Conservation (phyloP, 2,113 vertebrate genomes). For the Misgurnus anguillicaudatus region DNA sequence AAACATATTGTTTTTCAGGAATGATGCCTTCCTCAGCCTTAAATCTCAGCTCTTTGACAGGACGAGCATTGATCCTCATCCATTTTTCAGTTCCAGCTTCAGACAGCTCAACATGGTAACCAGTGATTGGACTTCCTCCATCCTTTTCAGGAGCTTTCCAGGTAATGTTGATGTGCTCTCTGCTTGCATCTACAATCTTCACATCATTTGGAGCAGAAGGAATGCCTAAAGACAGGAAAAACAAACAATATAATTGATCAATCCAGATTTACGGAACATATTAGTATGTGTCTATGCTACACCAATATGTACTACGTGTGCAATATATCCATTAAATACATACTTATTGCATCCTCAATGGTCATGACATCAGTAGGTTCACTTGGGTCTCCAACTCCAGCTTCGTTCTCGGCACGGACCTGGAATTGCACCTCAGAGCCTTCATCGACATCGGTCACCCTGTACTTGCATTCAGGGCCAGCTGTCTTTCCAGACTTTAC, state of each 20-base stretch:
- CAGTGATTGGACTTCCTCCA: constrained; percentile 90
- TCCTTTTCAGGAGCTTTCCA: constrained; percentile 94
- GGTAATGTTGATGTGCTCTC: constrained; percentile 89
- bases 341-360: constrained; percentile 92
- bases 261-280: not conserved
- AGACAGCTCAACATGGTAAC: constrained; percentile 94
- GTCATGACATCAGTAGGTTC: constrained; percentile 91
- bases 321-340: constrained; percentile 42
- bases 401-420: constrained; percentile 97
- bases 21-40: constrained; percentile 91
- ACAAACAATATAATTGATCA: not conserved
- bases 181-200: constrained; percentile 85
- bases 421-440: constrained; percentile 97
- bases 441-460: constrained; percentile 95
- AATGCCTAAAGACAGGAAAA: constrained; percentile 73
- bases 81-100: constrained; percentile 96
- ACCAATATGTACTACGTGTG: not conserved
- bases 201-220: constrained; percentile 92
- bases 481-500: constrained; percentile 95
- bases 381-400: constrained; percentile 92
- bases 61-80: constrained; percentile 92
- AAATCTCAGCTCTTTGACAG: constrained; percentile 90
- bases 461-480: constrained; percentile 87
- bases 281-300: not conserved
- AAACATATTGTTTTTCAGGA: constrained; percentile 93